Evolutionary conservation across 2,113 vertebrate species (phyloP).

Genomic region (Plectropomus leopardus): DNA sequence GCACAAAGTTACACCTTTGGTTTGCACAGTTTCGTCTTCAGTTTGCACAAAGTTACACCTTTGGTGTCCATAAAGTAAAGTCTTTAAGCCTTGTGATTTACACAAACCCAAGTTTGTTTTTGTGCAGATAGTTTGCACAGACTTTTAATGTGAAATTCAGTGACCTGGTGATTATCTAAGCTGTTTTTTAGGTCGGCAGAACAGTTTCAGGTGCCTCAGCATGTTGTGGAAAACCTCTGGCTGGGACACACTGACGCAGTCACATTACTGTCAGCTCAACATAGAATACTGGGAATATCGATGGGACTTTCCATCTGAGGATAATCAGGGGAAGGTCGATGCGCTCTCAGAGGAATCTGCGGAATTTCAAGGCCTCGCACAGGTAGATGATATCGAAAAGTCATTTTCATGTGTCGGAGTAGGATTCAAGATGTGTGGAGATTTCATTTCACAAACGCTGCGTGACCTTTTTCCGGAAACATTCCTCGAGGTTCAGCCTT

Average conservation of each 20-base stretch:
- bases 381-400: conserved; percentile 12
- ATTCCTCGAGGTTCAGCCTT: not conserved
- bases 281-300: not conserved
- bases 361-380: not conserved
- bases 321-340: not conserved
- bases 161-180: not conserved
- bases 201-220: not conserved
- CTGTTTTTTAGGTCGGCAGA: not conserved
- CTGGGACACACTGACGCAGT: not conserved
- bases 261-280: conserved; percentile 12
- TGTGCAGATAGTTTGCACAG: not conserved
- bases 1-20: no score
- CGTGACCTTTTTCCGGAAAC: not conserved
- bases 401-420: not conserved
- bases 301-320: not conserved
- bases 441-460: not conserved
- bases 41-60: not conserved
- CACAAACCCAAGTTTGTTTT: not conserved
- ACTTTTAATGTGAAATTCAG: not conserved
- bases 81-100: no score
- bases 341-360: conserved; percentile 1
- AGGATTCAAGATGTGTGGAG: conserved; percentile 17
- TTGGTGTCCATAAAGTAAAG: not conserved
- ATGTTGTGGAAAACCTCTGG: conserved; percentile 3
- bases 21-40: not conserved